A percentile compares a stretch with the other conserved stretches of the same genome.
Evolutionary conservation across 2,797 vertebrate genomes (phyloP).

Genomic region (Sorex maritimensis): DNA sequence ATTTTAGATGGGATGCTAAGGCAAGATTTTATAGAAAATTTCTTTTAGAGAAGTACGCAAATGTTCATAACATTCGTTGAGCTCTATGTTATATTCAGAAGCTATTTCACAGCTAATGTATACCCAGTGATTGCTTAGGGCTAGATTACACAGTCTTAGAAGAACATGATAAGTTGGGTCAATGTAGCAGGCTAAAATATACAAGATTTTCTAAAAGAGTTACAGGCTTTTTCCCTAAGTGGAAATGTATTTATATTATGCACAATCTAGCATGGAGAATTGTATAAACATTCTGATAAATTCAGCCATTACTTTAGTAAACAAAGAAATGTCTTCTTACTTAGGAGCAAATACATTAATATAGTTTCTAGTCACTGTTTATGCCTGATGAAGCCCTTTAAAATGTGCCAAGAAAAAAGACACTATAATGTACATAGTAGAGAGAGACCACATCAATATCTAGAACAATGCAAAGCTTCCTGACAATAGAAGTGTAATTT

Average conservation of each 20-base stretch:
- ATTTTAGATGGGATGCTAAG: slow-evolving; percentile 32
- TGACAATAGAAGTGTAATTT: slow-evolving; percentile 40
- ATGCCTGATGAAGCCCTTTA: neutral
- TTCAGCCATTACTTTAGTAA: slow-evolving; percentile 64
- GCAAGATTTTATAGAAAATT: slow-evolving; percentile 64
- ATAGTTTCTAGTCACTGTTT: neutral
- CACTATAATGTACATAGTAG: neutral
- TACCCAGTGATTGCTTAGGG: slow-evolving; percentile 37
- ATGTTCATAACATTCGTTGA: slow-evolving; percentile 73
- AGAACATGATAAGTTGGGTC: slow-evolving; percentile 64
- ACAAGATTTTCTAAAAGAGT: slow-evolving; percentile 69
- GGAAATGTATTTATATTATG: slow-evolving; percentile 73
- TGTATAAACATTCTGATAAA: slow-evolving; percentile 64
- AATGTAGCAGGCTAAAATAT: slow-evolving; percentile 69
- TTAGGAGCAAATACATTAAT: neutral
- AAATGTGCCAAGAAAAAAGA: slow-evolving; percentile 3
- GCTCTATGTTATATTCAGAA: slow-evolving; percentile 69
- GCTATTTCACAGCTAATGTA: slow-evolving; percentile 68
- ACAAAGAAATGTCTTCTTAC: slow-evolving; percentile 54
- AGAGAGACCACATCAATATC: neutral
- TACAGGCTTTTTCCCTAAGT: slow-evolving; percentile 61
- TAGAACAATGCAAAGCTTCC: slow-evolving; percentile 14
- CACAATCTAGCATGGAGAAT: slow-evolving; percentile 49
- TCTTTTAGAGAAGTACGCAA: slow-evolving; percentile 48
- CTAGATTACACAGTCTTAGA: slow-evolving; percentile 38